Evolutionary conservation across 2,888 invertebrate species (phyloP), one percentile per base, ranked within the genome.

Genomic region (Crioceris asparagi): DNA sequence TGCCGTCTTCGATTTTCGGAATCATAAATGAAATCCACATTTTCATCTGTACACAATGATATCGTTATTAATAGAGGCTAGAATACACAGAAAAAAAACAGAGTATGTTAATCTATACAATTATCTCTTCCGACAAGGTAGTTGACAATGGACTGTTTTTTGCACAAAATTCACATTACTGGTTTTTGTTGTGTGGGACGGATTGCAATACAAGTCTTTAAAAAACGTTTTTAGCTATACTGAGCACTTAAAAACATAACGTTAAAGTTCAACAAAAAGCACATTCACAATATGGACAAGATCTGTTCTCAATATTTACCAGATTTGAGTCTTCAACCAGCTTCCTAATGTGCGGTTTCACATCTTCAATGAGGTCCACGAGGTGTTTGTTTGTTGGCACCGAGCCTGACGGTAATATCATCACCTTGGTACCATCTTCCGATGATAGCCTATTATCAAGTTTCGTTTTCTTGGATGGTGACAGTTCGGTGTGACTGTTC

Each of bases 21-120:
- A 98, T 97, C 77, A 96, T 82, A 60, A 94, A 93, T 6, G 93
- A 91, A 54, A 98, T 90, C 97, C 97, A 98, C 94, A 97, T 92
- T 73, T 94, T 93, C 50, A 93, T 68, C 78, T 91, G 32, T 15
- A 50, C 40, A 2, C 6, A 21, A 21, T n/a, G n/a, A n/a, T 21
- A 7, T 21, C 10, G 21, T n/a, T n/a, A n/a, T n/a, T n/a, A n/a
- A n/a, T n/a, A n/a, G n/a, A n/a, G n/a, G n/a, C n/a, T n/a, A n/a
- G n/a, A n/a, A n/a, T n/a, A n/a, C n/a, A 12, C 14, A 4, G 14
- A 26, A 26, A 26, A 14, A 26, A 26, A 26, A 26, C 26, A n/a
- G n/a, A n/a, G n/a, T n/a, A n/a, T n/a, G n/a, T n/a, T n/a, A n/a
- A n/a, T n/a, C n/a, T n/a, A n/a, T n/a, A n/a, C n/a, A n/a, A n/a